Evolutionary conservation across 2,888 invertebrate genomes (phyloP).

Genomic region (Caenorhabditis sinica): DNA sequence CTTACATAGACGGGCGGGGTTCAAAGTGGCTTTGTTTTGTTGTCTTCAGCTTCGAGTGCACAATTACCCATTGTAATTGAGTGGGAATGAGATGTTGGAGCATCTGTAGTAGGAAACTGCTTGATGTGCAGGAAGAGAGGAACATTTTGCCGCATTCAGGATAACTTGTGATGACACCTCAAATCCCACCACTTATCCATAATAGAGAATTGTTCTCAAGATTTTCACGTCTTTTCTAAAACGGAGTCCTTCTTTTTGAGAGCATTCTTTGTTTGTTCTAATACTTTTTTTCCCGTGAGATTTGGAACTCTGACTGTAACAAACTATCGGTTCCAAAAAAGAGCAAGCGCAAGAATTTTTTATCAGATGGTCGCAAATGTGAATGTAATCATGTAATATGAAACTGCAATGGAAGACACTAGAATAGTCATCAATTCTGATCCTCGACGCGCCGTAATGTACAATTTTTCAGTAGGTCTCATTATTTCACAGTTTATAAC

Average conservation of each 20-base stretch:
- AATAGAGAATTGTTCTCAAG: slow-evolving; percentile 64
- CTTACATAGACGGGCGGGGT: slow-evolving; percentile 58
- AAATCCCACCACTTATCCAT: slow-evolving; percentile 59
- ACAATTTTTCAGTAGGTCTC: no score
- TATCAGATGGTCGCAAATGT: no score
- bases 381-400: no score
- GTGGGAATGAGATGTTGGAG: slow-evolving; percentile 67
- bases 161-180: slow-evolving; percentile 65
- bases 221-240: slow-evolving; percentile 27
- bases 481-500: no score
- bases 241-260: not conserved
- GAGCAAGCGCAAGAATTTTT: no score
- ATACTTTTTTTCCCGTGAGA: no score
- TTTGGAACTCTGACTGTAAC: no score
- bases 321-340: no score
- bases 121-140: slow-evolving; percentile 27
- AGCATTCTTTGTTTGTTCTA: not conserved
- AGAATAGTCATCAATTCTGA: no score
- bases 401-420: no score
- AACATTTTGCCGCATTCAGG: slow-evolving; percentile 57
- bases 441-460: no score
- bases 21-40: slow-evolving; percentile 77
- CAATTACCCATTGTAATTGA: slow-evolving; percentile 80
- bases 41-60: slow-evolving; percentile 70
- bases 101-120: slow-evolving; percentile 56